These are phyloP conservation scores for Syrista parreyssii DNA, from an alignment of 2,888 invertebrate genomes.

Conservation along the genomic window DNA sequence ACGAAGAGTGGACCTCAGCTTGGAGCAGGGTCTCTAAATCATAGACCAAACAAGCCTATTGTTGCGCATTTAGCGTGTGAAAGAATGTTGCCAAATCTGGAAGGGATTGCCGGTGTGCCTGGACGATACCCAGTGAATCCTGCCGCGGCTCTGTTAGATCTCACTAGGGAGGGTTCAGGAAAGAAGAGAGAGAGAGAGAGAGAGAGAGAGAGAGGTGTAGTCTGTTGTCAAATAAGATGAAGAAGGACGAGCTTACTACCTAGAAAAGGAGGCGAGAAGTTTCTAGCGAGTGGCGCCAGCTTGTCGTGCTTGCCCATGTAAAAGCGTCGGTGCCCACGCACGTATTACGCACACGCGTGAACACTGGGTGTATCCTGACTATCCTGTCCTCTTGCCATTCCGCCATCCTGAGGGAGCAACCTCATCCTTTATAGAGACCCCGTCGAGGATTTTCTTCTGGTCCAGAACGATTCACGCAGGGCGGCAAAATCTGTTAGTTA, in stretches of 20 bases:
- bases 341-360: slow-evolving; percentile 15
- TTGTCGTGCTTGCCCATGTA: slow-evolving; percentile 44
- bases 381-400: background rate
- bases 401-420: background rate
- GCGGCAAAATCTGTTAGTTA: slow-evolving; percentile 55
- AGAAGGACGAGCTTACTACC: slow-evolving; percentile 19
- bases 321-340: slow-evolving; percentile 8
- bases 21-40: slow-evolving; percentile 51
- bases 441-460: slow-evolving; percentile 39
- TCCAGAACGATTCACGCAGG: slow-evolving; percentile 26
- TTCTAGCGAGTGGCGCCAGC: slow-evolving; percentile 55
- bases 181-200: slow-evolving; percentile 33
- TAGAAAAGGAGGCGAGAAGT: slow-evolving; percentile 26
- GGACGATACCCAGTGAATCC: slow-evolving; percentile 12
- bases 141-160: slow-evolving; percentile 18
- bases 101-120: slow-evolving; percentile 26
- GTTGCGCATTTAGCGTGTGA: slow-evolving; percentile 63
- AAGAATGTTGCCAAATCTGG: slow-evolving; percentile 61
- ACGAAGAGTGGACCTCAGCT: background rate
- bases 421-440: background rate
- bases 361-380: slow-evolving; percentile 5
- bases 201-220: slow-evolving; percentile 24
- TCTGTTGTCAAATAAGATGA: slow-evolving; percentile 24
- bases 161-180: slow-evolving; percentile 21
- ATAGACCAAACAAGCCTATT: slow-evolving; percentile 62